These are phyloP conservation scores for Sarcophaga carnaria DNA, from an alignment of 2,888 invertebrate genomes.

Conservation along the genomic window DNA sequence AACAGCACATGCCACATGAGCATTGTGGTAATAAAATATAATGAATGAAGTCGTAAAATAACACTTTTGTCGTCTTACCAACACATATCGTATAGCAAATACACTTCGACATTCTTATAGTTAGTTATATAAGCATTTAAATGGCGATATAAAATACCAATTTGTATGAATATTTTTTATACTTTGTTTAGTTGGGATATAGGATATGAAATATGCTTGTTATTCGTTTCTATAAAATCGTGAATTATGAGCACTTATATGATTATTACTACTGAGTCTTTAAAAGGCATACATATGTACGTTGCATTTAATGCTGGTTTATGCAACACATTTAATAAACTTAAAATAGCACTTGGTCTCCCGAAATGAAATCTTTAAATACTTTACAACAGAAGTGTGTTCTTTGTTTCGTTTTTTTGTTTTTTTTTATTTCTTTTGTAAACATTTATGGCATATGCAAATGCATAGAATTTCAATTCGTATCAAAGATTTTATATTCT, in stretches of 20 bases:
- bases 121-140: slow-evolving; percentile 10
- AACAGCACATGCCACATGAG: slow-evolving; percentile 27
- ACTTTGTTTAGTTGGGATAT: not conserved
- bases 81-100: not conserved
- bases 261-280: slow-evolving; percentile 50
- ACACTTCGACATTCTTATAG: not conserved
- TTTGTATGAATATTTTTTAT: not conserved
- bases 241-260: slow-evolving; percentile 61
- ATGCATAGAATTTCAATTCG: too few species aligned
- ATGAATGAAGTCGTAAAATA: slow-evolving; percentile 66
- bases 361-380: not conserved
- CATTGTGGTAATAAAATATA: slow-evolving; percentile 56
- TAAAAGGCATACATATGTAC: slow-evolving; percentile 11
- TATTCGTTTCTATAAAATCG: slow-evolving; percentile 24
- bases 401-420: not conserved
- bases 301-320: not conserved
- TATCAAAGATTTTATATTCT: not conserved
- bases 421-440: not conserved
- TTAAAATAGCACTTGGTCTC: not conserved
- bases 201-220: not conserved
- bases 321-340: slow-evolving; percentile 1
- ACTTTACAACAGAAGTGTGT: not conserved
- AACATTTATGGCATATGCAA: not conserved
- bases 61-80: slow-evolving; percentile 52
- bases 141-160: slow-evolving; percentile 19